A percentile compares a stretch with the other conserved stretches of the same genome.
phyloP scores from a whole-genome alignment of 2,797 vertebrate genomes.

The Pampus argenteus region DNA sequence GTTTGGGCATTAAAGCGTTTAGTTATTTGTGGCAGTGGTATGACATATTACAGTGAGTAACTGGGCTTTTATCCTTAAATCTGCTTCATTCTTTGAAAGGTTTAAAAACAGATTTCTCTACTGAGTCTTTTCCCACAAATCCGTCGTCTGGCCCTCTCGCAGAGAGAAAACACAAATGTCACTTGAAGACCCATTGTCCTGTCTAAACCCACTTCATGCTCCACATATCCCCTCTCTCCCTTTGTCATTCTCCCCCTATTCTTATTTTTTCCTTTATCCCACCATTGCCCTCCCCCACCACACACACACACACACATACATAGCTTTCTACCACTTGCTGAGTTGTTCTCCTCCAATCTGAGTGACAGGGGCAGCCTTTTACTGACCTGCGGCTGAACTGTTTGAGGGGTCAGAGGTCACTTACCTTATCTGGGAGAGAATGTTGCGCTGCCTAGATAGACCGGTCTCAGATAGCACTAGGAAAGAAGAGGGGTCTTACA shows the following conservation, averaged over 20 bases:
- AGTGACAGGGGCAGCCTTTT: slow-evolving; percentile 76
- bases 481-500: slow-evolving; percentile 10
- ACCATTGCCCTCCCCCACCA: slow-evolving; percentile 48
- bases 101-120: slow-evolving; percentile 38
- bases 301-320: slow-evolving; percentile 32
- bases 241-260: slow-evolving; percentile 34
- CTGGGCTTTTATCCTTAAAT: slow-evolving; percentile 38
- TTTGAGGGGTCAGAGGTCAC: slow-evolving; percentile 65
- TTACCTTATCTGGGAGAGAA: slow-evolving; percentile 76
- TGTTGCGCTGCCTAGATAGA: slow-evolving; percentile 55
- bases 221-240: slow-evolving; percentile 44
- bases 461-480: slow-evolving; percentile 50
- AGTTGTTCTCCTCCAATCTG: slow-evolving; percentile 49
- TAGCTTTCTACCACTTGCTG: slow-evolving; percentile 36
- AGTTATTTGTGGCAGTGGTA: slow-evolving; percentile 39
- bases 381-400: slow-evolving; percentile 77
- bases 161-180: slow-evolving; percentile 62
- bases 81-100: slow-evolving; percentile 25
- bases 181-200: slow-evolving; percentile 66
- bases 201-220: slow-evolving; percentile 62
- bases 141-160: slow-evolving; percentile 29
- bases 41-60: slow-evolving; percentile 60
- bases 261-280: slow-evolving; percentile 26
- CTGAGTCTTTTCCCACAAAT: slow-evolving; percentile 46
- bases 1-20: slow-evolving; percentile 38